Evolutionary conservation across 2,113 vertebrate genomes (phyloP), one percentile per base, ranked within the genome.

Genomic region (Channa maculata): DNA sequence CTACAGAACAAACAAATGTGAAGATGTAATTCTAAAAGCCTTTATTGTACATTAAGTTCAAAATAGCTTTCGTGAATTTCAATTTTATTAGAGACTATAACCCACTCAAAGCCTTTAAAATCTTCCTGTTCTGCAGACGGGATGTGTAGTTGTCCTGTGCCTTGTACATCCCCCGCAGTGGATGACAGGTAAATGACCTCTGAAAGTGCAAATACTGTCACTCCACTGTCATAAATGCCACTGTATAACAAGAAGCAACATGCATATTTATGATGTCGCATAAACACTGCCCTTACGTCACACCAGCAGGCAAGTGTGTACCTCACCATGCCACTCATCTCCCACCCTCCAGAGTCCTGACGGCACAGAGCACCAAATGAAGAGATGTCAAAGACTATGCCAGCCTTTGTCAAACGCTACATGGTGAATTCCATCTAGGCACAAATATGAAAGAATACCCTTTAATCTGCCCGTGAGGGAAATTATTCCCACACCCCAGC

Each of bases 181-280:
- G 77, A 85, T 94, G 93, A 93, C 91, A 93, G 91, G 92, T 92
- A 92, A 86, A 91, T 84, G 88, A 93, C 91, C 93, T 90, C 85
- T 70, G 85, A 89, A 92, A 92, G 93, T 87, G 79, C 86, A 89
- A 64, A 86, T 76, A 64, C 89, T 92, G 91, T 92, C 93, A 92
- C 83, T 89, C 73, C 75, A 58, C 84, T 88, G 89, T 92, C 91
- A 92, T 86, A 87, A 86, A 89, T 83, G 87, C 86, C 83, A 71
- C 80, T 73, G 58, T 78, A 80, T 67, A 66, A 73, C 51, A 84
- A 66, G 58, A 77, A 87, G 82, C 80, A 83, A 60, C 88, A 91
- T 93, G 88, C 90, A 94, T 95, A 94, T 94, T 93, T 92, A 95
- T 94, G 91, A 90, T 81, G 82, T 71, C 46, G 87, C 87, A 84